Base-by-base conservation (phyloP, 2,797 vertebrate genomes). In the Karalla daura region DNA sequence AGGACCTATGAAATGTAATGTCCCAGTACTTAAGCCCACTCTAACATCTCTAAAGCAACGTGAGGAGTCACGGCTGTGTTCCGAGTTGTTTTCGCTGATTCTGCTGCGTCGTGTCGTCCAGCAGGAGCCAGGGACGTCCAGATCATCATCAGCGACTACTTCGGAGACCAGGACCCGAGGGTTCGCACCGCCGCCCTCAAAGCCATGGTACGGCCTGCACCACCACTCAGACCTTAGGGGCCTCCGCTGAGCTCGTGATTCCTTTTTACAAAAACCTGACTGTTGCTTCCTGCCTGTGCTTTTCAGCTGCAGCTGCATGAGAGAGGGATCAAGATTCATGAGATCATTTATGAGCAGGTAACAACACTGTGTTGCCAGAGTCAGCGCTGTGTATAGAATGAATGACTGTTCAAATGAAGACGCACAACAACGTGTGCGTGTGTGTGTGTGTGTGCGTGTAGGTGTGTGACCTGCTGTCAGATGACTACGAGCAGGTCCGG, bases 401-500 rank as follows among this genome's bases (percentile, higher is more conserved):
- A 30, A 51, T 32, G 15, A 40, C 20, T 6, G n/a, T n/a, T n/a
- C n/a, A n/a, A 30, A 3, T 6, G 2, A 30, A 30, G 10, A 7
- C 28, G 10, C 28, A 30, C 10, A 30, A 30, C 28, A 30, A 5
- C 10, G 28, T 30, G 28, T 6, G 28, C 10, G 14, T 41, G 17
- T 24, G 23, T 58, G 21, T 69, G 33, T 68, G 3, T 46, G 27
- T 63, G 45, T 66, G 30, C 72, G 69, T 76, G n/a, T 85, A 99
- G 98, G 96, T 96, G 45, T 99, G 97, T 88, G 94, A 96, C 75
- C 83, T 98, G 69, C 85, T 99, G 68, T 95, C 94, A 0, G 98
- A 99, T 40, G 98, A 99, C 71, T 99, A 96, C 0, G 97, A 99
- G 77, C 97, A 99, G 91, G 98, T 99, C 4, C 97, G 98, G 18